phyloP scores from a whole-genome alignment of 2,888 invertebrate species.

The Limenitis camilla region DNA sequence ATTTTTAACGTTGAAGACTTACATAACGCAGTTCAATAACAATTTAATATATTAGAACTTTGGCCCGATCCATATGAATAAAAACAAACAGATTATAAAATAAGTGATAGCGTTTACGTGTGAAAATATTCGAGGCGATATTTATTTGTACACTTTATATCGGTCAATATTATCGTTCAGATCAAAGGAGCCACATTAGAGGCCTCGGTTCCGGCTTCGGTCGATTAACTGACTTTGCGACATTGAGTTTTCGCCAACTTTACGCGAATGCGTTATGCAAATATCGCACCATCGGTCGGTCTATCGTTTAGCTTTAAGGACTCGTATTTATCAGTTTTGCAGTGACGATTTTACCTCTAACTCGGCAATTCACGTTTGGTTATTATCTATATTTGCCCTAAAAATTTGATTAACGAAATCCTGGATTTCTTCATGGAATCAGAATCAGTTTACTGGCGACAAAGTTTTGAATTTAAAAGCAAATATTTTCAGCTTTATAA shows the following conservation, averaged over 20 bases:
- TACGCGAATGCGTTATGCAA: neutral
- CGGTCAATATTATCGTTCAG: slow-evolving; percentile 53
- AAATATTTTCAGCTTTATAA: too few species aligned
- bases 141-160: slow-evolving; percentile 42
- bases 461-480: too few species aligned
- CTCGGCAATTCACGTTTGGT: too few species aligned
- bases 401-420: too few species aligned
- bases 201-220: slow-evolving; percentile 20
- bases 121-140: slow-evolving; percentile 30
- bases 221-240: neutral
- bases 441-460: too few species aligned
- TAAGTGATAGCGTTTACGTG: slow-evolving; percentile 29
- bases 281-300: neutral
- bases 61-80: slow-evolving; percentile 29
- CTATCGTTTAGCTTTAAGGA: neutral
- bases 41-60: slow-evolving; percentile 19
- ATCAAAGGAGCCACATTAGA: slow-evolving; percentile 44
- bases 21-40: too few species aligned
- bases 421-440: too few species aligned
- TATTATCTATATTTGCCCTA: too few species aligned
- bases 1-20: too few species aligned
- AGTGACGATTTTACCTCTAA: too few species aligned
- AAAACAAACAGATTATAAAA: slow-evolving; percentile 48
- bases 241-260: slow-evolving; percentile 1
- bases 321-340: too few species aligned